phyloP scores from a whole-genome alignment of 2,888 invertebrate genomes.

The Harmothoe impar region DNA sequence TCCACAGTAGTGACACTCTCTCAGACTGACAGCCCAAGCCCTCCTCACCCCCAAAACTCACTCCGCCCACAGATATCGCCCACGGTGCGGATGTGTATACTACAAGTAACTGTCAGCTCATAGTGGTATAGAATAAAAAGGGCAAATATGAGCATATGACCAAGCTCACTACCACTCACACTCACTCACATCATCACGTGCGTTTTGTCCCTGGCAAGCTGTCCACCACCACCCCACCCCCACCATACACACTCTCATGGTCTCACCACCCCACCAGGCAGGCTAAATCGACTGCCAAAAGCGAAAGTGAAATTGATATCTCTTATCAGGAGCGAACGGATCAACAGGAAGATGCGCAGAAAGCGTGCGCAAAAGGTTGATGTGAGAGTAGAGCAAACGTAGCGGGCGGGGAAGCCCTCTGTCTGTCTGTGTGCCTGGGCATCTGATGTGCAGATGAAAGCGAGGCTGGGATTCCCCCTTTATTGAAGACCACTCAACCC shows the following conservation, averaged over 20 bases:
- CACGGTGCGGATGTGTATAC: too few relatives aligned
- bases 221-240: too few relatives aligned
- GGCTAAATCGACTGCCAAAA: conserved; percentile 55
- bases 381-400: conserved; percentile 15
- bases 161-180: not conserved
- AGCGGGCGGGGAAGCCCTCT: conserved; percentile 22
- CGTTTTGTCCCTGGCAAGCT: too few relatives aligned
- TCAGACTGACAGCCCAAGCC: not conserved
- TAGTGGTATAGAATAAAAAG: not conserved
- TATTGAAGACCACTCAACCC: conserved; percentile 40
- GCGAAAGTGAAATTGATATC: conserved; percentile 53
- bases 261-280: not conserved
- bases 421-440: conserved; percentile 19
- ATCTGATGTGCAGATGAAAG: conserved; percentile 55
- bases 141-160: not conserved
- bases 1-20: not conserved
- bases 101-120: too few relatives aligned
- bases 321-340: conserved; percentile 29
- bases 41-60: not conserved
- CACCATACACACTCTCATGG: too few relatives aligned
- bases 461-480: conserved; percentile 42
- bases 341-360: conserved; percentile 35
- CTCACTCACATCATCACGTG: not conserved
- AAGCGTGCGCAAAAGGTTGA: conserved; percentile 27
- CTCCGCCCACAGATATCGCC: not conserved